Percentiles rank a stretch among this genome's conserved stretches.
Evolutionary conservation across 2,888 invertebrate genomes (phyloP).

Genomic region (Thysanoteuthis rhombus): DNA sequence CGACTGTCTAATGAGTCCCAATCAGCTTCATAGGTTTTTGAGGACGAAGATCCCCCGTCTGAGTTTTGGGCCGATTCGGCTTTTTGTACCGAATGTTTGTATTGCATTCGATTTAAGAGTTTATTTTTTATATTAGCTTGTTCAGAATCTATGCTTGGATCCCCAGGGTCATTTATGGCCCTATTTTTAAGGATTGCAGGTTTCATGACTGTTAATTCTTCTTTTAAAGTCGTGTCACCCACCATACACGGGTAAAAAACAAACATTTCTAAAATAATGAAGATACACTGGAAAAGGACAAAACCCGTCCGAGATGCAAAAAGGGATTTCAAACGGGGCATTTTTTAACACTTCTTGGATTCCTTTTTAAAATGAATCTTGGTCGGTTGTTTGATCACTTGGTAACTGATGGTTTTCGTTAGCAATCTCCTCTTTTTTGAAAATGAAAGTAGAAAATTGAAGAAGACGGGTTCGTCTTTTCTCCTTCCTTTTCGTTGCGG

Average conservation of each 20-base stretch:
- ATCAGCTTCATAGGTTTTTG: constrained; percentile 46
- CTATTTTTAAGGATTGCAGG: neutral
- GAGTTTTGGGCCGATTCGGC: neutral
- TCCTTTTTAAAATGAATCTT: neutral
- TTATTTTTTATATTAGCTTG: neutral
- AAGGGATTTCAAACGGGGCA: neutral
- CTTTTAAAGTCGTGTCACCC: neutral
- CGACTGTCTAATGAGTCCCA: constrained; percentile 69
- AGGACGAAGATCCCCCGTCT: neutral
- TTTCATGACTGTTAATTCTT: neutral
- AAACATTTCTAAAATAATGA: constrained; percentile 22
- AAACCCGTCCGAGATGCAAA: constrained; percentile 17
- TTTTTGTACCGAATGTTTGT: neutral
- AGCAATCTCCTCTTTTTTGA: neutral
- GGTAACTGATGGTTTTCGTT: neutral
- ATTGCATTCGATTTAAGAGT: neutral
- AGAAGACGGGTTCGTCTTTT: neutral
- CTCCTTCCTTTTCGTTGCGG: neutral
- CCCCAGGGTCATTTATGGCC: neutral
- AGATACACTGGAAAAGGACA: constrained; percentile 13
- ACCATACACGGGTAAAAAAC: constrained; percentile 25
- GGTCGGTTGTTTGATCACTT: neutral
- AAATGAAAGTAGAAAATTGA: neutral
- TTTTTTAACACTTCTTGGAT: neutral
- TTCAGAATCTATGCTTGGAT: neutral